Conservation (phyloP, 2,113 vertebrate genomes). For the Solea senegalensis region DNA sequence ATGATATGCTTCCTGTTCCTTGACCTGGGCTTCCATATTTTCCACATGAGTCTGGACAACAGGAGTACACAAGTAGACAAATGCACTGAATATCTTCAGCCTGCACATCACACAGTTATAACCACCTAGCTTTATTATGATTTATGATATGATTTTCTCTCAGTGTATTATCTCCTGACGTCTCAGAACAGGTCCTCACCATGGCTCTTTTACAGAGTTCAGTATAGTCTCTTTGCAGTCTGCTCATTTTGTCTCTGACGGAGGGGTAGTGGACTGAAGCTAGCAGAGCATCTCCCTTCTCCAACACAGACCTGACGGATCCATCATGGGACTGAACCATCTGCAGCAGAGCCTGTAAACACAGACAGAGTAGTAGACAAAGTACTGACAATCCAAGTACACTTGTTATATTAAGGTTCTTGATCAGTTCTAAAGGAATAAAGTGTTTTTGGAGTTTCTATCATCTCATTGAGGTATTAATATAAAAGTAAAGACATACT, state of each 20-base stretch:
- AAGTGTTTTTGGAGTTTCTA: not conserved
- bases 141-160: not conserved
- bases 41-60: constrained; percentile 81
- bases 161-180: not conserved
- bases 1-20: constrained; percentile 93
- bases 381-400: not conserved
- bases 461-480: not conserved
- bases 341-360: constrained; percentile 88
- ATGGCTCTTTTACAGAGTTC: constrained; percentile 82
- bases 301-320: constrained; percentile 87
- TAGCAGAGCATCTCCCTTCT: constrained; percentile 90
- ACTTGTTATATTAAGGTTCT: not conserved
- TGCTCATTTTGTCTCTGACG: constrained; percentile 85
- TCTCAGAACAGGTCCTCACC: constrained; percentile 75
- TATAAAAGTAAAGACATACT: constrained; percentile 3
- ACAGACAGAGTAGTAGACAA: constrained; percentile 14
- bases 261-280: constrained; percentile 84
- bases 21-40: constrained; percentile 87
- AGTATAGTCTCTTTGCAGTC: constrained; percentile 86
- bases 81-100: not conserved
- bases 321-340: constrained; percentile 89
- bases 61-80: not conserved
- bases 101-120: not conserved
- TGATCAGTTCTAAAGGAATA: not conserved
- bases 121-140: too few relatives aligned